Conservation (phyloP, 2,113 vertebrate genomes). For the Antennarius striatus region DNA sequence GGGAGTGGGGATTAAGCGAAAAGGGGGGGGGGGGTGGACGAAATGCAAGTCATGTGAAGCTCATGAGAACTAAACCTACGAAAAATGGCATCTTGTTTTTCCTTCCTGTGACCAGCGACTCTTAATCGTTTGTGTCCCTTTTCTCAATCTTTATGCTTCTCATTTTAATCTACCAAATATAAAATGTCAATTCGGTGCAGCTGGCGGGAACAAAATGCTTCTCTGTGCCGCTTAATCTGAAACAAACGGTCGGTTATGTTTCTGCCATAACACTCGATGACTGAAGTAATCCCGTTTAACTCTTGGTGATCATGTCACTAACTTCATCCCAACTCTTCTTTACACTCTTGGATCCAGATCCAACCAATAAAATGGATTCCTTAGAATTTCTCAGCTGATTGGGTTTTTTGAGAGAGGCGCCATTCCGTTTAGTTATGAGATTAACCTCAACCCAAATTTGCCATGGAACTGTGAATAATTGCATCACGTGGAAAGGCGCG, state of each 20-base stretch:
- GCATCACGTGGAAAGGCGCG: slow-evolving; percentile 63
- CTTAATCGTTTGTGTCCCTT: slow-evolving; percentile 16
- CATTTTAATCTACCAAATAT: neutral
- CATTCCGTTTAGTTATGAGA: slow-evolving; percentile 52
- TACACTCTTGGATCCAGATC: no score
- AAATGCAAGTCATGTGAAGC: slow-evolving; percentile 81
- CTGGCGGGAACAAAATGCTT: slow-evolving; percentile 1
- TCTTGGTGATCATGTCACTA: no score
- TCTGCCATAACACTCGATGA: no score
- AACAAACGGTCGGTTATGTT: slow-evolving; percentile 19
- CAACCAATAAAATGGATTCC: slow-evolving; percentile 7
- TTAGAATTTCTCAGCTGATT: slow-evolving; percentile 34
- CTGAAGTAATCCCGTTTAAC: no score
- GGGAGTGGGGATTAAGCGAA: neutral
- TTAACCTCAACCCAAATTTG: slow-evolving; percentile 63
- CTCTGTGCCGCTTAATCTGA: slow-evolving; percentile 5
- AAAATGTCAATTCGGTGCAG: neutral
- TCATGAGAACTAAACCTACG: slow-evolving; percentile 76
- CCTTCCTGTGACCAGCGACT: slow-evolving; percentile 18
- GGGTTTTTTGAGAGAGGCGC: slow-evolving; percentile 41
- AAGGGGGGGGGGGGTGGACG: slow-evolving; percentile 26
- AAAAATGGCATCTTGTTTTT: slow-evolving; percentile 68
- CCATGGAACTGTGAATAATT: slow-evolving; percentile 71
- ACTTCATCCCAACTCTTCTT: no score
- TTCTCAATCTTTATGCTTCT: slow-evolving; percentile 3